phyloP scores from a whole-genome alignment of 2,797 vertebrate species.

The Gouania willdenowi region DNA sequence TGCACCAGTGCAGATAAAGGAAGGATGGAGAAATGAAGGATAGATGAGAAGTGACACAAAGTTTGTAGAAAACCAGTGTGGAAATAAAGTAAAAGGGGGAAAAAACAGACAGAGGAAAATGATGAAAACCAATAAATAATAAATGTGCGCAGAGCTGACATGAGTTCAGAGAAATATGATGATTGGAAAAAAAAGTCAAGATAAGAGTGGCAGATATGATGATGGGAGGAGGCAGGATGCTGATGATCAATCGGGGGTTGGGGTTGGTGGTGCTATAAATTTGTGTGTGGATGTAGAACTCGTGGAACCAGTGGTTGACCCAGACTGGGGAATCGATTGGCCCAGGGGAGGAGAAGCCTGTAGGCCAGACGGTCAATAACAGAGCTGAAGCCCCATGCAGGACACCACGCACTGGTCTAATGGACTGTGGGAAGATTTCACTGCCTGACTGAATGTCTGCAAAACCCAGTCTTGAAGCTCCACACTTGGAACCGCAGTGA shows the following conservation, averaged over 20 bases:
- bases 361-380: constrained; percentile 54
- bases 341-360: constrained; percentile 33
- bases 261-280: constrained; percentile 20
- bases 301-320: constrained; percentile 44
- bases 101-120: constrained; percentile 20
- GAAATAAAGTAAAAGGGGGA: constrained; percentile 1
- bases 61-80: constrained; percentile 2
- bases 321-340: constrained; percentile 54
- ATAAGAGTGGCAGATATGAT: constrained; percentile 33
- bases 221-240: constrained; percentile 20
- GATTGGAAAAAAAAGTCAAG: constrained; percentile 42
- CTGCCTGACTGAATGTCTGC: constrained; percentile 27
- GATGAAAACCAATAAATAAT: constrained; percentile 40
- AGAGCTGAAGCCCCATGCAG: constrained; percentile 24
- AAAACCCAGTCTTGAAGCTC: constrained; percentile 5
- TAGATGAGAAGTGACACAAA: not conserved
- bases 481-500: not conserved
- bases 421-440: constrained; percentile 37
- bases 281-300: constrained; percentile 20
- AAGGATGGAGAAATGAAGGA: constrained; percentile 10
- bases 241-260: too few species aligned
- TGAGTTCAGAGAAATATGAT: constrained; percentile 24
- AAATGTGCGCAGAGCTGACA: constrained; percentile 39
- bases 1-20: constrained; percentile 37
- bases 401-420: constrained; percentile 42